Percentiles rank a stretch among this genome's conserved stretches.
Conservation (phyloP, 2,888 invertebrate genomes). For the Lysandra bellargus region DNA sequence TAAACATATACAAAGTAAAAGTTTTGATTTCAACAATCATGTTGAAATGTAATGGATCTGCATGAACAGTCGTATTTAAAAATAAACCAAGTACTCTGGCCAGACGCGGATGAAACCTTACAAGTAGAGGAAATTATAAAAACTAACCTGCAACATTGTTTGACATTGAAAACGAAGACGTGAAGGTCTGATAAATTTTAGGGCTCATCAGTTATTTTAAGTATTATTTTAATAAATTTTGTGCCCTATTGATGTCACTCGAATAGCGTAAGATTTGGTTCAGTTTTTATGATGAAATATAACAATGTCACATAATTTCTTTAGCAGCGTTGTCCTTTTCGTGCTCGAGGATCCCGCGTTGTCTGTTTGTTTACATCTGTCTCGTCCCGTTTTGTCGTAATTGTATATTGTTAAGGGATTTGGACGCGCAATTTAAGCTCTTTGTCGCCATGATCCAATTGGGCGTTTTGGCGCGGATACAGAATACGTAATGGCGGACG, state of each 20-base stretch:
- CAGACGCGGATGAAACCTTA: conserved; percentile 18
- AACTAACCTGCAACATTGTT: conserved; percentile 15
- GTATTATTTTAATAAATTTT: neutral
- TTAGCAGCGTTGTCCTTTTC: conserved; percentile 27
- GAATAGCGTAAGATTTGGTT: conserved; percentile 20
- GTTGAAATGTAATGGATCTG: neutral
- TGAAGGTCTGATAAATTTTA: neutral
- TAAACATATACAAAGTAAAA: neutral
- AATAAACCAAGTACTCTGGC: neutral
- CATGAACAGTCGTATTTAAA: neutral
- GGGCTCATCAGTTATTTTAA: neutral
- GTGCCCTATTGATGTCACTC: neutral
- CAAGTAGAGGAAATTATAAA: conserved; percentile 11
- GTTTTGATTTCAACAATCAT: neutral
- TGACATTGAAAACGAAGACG: conserved; percentile 1
- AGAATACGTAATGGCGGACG: conserved; percentile 77
- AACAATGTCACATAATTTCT: conserved; percentile 37
- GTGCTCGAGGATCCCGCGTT: conserved; percentile 37
- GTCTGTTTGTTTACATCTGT: conserved; percentile 76
- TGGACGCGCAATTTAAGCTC: conserved; percentile 78
- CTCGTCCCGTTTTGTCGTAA: conserved; percentile 66
- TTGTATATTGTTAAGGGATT: conserved; percentile 68
- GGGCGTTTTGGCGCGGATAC: conserved; percentile 75
- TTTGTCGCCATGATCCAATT: conserved; percentile 77
- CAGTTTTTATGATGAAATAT: conserved; percentile 40